Evolutionary conservation across 2,888 invertebrate species (phyloP).

Genomic region (Aphelenchoides bicaudatus): DNA sequence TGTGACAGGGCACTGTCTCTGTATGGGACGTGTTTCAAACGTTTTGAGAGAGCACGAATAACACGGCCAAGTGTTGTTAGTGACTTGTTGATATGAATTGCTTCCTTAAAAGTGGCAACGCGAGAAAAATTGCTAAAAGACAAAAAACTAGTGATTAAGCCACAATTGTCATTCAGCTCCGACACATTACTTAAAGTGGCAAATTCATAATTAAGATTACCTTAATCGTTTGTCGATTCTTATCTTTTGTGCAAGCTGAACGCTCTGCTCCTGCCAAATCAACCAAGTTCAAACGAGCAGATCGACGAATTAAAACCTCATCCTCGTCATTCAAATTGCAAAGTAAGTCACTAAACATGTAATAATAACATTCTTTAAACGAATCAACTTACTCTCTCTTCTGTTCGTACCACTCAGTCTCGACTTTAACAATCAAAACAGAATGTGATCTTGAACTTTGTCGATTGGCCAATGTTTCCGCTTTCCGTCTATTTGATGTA

Average conservation of each 20-base stretch:
- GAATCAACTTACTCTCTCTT: too few species aligned
- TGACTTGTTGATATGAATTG: conserved; percentile 63
- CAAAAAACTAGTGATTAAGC: too few species aligned
- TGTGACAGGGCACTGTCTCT: conserved; percentile 63
- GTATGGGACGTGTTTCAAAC: conserved; percentile 61
- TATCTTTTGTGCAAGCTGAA: not conserved
- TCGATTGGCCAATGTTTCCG: conserved; percentile 1
- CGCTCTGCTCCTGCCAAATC: not conserved
- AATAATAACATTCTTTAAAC: too few species aligned
- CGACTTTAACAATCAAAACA: too few species aligned
- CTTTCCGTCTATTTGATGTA: not conserved
- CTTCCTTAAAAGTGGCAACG: conserved; percentile 59
- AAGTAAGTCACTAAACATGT: too few species aligned
- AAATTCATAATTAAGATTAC: conserved; percentile 34
- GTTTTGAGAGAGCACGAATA: conserved; percentile 63
- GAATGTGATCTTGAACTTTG: not conserved
- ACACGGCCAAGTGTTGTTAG: conserved; percentile 62
- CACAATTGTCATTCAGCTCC: too few species aligned
- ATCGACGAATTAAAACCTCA: conserved; percentile 51
- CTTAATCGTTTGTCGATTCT: conserved; percentile 61
- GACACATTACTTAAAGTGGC: too few species aligned
- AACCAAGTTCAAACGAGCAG: not conserved
- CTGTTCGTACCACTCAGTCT: too few species aligned
- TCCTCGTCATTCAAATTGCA: conserved; percentile 57
- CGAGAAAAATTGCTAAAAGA: too few species aligned